phyloP scores from a whole-genome alignment of 1,140 invertebrate genomes.

The Cyphomyrmex costatus region DNA sequence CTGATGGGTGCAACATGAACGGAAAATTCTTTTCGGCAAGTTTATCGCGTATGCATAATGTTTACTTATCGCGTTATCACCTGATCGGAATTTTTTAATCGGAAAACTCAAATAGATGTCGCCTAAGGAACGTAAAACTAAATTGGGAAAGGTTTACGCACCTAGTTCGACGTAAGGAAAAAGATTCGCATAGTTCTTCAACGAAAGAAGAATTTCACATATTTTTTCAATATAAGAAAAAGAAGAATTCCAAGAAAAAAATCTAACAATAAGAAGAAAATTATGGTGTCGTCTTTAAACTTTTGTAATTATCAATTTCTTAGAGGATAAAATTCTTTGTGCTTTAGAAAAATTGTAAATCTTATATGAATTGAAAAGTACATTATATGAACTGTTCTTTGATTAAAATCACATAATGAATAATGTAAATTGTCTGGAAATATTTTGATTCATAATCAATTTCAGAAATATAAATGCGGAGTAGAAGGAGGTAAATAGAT shows the following conservation, averaged over 20 bases:
- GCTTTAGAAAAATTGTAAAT: not conserved
- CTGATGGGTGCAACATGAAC: not conserved
- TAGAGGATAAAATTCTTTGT: too few species aligned
- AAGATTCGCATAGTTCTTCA: too few species aligned
- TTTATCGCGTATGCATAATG: constrained; percentile 30
- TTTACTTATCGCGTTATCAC: constrained; percentile 44
- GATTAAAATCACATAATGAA: too few species aligned
- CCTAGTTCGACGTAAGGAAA: too few species aligned
- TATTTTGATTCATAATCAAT: not conserved
- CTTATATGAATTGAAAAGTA: not conserved
- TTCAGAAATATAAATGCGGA: not conserved
- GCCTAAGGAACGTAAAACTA: not conserved
- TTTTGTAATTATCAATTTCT: not conserved
- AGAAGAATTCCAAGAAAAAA: too few species aligned
- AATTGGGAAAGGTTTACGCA: not conserved
- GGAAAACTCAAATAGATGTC: constrained; percentile 11
- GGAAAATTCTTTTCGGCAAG: constrained; percentile 44
- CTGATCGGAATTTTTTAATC: constrained; percentile 19
- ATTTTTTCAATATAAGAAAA: not conserved
- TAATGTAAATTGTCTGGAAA: not conserved
- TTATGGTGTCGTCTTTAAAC: not conserved
- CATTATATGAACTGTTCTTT: too few species aligned
- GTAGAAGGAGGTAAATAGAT: not conserved
- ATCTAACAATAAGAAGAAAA: too few species aligned
- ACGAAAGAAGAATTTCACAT: not conserved